Percentiles rank a stretch among this genome's conserved stretches.
Evolutionary conservation across 2,797 vertebrate species (phyloP).

Genomic region (Passerculus sandwichensis): DNA sequence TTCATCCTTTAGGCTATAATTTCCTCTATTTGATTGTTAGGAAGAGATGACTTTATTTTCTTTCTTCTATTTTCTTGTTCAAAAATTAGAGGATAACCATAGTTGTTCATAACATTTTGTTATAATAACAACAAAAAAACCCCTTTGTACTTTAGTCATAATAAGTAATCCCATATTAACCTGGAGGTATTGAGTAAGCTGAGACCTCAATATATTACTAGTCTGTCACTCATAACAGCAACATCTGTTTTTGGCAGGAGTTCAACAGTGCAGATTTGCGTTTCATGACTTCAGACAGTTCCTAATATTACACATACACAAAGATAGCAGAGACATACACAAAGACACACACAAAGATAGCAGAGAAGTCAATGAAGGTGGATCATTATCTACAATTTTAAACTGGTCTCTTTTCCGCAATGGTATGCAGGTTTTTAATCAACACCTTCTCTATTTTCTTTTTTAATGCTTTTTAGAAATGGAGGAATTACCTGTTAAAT

Average conservation of each 20-base stretch:
- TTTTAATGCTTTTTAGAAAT: background rate
- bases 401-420: background rate
- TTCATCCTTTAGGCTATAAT: background rate
- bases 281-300: background rate
- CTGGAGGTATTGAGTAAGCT: background rate
- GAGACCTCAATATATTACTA: background rate
- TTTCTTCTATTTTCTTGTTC: background rate
- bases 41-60: background rate
- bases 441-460: background rate
- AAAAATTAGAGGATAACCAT: background rate
- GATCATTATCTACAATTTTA: background rate
- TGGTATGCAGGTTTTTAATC: background rate
- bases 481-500: background rate
- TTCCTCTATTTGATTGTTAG: background rate
- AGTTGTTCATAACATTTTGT: background rate
- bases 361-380: background rate
- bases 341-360: background rate
- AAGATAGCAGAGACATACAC: background rate
- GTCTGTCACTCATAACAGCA: background rate
- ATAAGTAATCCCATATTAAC: background rate
- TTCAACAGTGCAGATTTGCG: background rate
- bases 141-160: background rate
- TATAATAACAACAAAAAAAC: background rate
- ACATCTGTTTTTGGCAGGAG: background rate
- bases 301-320: background rate